phyloP scores from a whole-genome alignment of 1,140 invertebrate species.

The Caerostris extrusa region DNA sequence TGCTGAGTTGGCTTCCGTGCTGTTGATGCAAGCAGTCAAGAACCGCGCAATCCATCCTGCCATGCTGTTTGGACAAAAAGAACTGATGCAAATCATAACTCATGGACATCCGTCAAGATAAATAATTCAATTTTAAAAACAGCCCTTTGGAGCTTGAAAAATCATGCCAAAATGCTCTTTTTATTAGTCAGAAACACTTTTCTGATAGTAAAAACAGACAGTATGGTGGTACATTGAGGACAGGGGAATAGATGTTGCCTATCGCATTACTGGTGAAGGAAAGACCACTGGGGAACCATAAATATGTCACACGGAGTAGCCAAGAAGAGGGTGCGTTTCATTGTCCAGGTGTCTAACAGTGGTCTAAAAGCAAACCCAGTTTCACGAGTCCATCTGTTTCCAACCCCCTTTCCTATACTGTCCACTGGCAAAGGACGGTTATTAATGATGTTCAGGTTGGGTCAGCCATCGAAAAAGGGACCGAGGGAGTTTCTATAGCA shows the following conservation, averaged over 20 bases:
- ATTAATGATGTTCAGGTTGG: constrained; percentile 75
- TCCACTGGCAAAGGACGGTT: constrained; percentile 70
- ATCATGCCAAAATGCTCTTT: neutral
- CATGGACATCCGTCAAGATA: neutral
- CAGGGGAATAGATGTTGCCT: constrained; percentile 45
- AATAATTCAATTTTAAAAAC: neutral
- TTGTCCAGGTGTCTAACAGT: constrained; percentile 76
- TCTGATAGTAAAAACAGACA: neutral
- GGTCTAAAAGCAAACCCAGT: constrained; percentile 73
- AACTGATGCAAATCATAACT: neutral
- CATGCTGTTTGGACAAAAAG: neutral
- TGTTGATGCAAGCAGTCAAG: neutral
- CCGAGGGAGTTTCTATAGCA: constrained; percentile 74
- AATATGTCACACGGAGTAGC: constrained; percentile 72
- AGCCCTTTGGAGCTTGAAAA: neutral
- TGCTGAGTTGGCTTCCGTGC: constrained; percentile 34
- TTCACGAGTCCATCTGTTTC: constrained; percentile 75
- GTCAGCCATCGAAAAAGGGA: constrained; percentile 74
- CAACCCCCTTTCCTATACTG: constrained; percentile 48
- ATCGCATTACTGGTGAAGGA: constrained; percentile 63
- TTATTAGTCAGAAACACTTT: neutral
- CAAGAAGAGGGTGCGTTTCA: constrained; percentile 63
- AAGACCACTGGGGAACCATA: constrained; percentile 67
- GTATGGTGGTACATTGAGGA: neutral
- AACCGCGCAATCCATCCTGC: neutral